These are phyloP conservation scores for Tapirus indicus DNA, from an alignment of 2,797 vertebrate genomes.

Conservation along the genomic window DNA sequence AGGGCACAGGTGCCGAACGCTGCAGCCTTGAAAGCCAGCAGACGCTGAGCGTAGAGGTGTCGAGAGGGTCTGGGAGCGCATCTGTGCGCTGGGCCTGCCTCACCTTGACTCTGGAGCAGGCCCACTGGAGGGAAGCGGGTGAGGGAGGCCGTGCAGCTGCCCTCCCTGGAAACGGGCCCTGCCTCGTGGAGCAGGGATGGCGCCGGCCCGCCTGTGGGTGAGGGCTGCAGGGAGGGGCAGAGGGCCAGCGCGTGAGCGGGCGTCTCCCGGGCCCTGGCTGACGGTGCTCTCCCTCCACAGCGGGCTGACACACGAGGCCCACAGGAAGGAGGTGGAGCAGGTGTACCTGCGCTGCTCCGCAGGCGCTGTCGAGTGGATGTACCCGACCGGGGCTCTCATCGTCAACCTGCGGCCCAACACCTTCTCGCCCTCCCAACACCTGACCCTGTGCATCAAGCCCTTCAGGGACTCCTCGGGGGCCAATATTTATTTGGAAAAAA, in stretches of 20 bases:
- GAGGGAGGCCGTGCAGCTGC: not conserved
- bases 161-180: not conserved
- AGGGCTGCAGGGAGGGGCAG: not conserved
- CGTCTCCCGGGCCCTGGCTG: not conserved
- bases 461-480: constrained; percentile 94
- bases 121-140: not conserved
- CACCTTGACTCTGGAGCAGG: not conserved
- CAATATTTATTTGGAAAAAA: constrained; percentile 98
- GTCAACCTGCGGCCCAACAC: constrained; percentile 97
- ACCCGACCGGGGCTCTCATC: constrained; percentile 97
- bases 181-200: no score
- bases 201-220: accelerated
- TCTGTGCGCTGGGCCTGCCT: no score
- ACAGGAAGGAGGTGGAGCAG: constrained; percentile 98
- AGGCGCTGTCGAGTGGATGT: constrained; percentile 97
- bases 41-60: accelerated
- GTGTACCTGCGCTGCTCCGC: constrained; percentile 98
- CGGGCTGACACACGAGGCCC: constrained; percentile 96
- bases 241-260: not conserved
- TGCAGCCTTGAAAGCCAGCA: not conserved
- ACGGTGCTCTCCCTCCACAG: constrained; percentile 84
- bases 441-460: constrained; percentile 97
- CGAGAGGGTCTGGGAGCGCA: not conserved
- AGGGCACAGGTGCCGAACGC: no score
- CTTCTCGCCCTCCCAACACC: constrained; percentile 90